Evolutionary conservation across 2,113 vertebrate genomes (phyloP), one percentile per base, ranked within the genome.

Genomic region (Phrynosoma blainvillii): DNA sequence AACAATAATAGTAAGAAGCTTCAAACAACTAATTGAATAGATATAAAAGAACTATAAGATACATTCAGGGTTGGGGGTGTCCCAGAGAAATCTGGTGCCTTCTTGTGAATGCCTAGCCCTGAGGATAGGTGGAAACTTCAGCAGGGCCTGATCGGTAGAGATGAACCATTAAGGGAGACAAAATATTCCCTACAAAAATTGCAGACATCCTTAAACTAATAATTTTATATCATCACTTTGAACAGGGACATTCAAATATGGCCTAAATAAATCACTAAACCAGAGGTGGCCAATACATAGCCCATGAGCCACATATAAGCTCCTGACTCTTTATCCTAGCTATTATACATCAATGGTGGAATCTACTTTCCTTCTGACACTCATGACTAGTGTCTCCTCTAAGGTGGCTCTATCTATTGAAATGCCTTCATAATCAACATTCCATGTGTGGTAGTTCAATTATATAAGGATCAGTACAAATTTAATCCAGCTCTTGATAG

Each of bases 401-500:
- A 92, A 81, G 75, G 32, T 47, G 25, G 21, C 32, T 65, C 54
- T 4, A n/a, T 40, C 87, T 82, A n/a, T 40, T 77, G 40, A 85
- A 85, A 90, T 11, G 40, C 89, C 42, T 74, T 82, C 74, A 91
- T 62, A 88, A 90, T 25, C 83, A 84, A 68, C 59, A 81, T 2
- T 56, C 66, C 7, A 0, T 54, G 79, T 0, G 3, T 82, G 66
- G 87, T 52, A 84, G 74, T 81, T 88, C 84, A 84, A 56, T 89
- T 89, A 77, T 62, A 1, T 88, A 68, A 89, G 80, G 59, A 91
- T 79, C 40, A 68, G 87, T 54, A 88, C 47, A 87, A 87, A 91
- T 84, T 90, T 92, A 89, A 92, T 79, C 76, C 88, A 88, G 73
- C 82, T 93, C 85, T 85, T 52, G 65, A 87, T 90, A 91, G 87